A percentile compares a stretch with the other conserved stretches of the same genome.
Conservation (phyloP, 2,113 vertebrate genomes). For the Penelope pileata region DNA sequence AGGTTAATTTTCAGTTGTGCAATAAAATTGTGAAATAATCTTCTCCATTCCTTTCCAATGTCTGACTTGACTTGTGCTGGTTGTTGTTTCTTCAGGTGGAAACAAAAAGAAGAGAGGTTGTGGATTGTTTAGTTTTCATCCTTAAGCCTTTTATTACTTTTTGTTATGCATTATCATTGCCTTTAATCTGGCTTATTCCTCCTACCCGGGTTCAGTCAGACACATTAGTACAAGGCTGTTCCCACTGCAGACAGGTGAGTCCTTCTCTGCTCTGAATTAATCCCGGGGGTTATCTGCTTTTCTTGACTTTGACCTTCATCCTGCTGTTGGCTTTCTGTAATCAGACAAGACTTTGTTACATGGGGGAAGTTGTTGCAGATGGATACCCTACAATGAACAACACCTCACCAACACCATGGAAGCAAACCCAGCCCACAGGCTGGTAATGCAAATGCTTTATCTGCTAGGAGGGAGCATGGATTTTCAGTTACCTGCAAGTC, state of each 20-base stretch:
- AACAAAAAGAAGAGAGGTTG: background rate
- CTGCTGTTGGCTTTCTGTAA: background rate
- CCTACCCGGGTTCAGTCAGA: background rate
- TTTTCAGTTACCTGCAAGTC: background rate
- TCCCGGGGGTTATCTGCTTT: background rate
- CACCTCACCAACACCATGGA: background rate
- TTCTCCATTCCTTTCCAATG: background rate
- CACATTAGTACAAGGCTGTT: background rate
- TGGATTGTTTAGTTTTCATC: background rate
- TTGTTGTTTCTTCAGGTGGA: background rate
- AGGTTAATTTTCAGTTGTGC: slow-evolving; percentile 52
- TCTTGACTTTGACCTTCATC: slow-evolving; percentile 5
- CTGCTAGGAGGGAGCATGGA: background rate
- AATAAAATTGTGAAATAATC: slow-evolving; percentile 68
- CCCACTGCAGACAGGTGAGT: background rate
- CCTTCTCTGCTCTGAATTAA: background rate
- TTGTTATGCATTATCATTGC: background rate
- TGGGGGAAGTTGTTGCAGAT: background rate
- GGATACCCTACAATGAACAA: background rate
- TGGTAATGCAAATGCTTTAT: background rate
- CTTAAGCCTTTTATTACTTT: background rate
- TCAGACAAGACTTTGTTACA: background rate
- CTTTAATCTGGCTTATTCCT: background rate
- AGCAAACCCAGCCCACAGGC: background rate
- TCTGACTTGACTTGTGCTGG: background rate